Conservation (phyloP, 2,113 vertebrate genomes). For the Anas platyrhynchos region DNA sequence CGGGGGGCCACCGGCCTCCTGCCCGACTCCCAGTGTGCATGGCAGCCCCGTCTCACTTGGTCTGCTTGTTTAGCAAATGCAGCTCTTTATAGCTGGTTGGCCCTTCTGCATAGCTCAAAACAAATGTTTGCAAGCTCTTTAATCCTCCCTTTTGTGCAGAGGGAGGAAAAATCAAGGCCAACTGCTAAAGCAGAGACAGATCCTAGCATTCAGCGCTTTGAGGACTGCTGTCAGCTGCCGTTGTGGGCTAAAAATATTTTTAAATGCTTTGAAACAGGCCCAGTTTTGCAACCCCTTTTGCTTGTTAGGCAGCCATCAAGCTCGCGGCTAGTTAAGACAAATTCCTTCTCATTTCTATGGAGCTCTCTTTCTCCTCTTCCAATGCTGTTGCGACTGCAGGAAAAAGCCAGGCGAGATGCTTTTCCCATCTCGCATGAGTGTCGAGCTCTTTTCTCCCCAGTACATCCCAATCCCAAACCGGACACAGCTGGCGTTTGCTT, state of each 20-base stretch:
- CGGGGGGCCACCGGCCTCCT: fast-evolving
- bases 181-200: not conserved
- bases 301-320: not conserved
- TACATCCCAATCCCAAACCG: not conserved
- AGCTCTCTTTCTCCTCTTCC: not conserved
- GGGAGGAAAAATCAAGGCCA: conserved; percentile 13
- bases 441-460: not conserved
- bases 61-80: not conserved
- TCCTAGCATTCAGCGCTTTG: not conserved
- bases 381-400: not conserved
- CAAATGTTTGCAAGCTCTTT: conserved; percentile 32
- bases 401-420: not conserved
- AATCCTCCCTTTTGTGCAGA: conserved; percentile 13
- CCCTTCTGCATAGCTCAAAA: not conserved
- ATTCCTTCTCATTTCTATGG: not conserved
- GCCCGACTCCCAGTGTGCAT: fast-evolving
- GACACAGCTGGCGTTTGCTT: not conserved
- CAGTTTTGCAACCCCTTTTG: not conserved
- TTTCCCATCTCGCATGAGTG: not conserved
- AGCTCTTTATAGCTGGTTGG: not conserved
- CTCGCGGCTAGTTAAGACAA: not conserved
- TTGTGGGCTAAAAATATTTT: not conserved
- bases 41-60: not conserved
- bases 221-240: conserved; percentile 30
- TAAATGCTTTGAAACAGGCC: not conserved